Conservation (phyloP, 2,113 vertebrate genomes). For the Hucho hucho region DNA sequence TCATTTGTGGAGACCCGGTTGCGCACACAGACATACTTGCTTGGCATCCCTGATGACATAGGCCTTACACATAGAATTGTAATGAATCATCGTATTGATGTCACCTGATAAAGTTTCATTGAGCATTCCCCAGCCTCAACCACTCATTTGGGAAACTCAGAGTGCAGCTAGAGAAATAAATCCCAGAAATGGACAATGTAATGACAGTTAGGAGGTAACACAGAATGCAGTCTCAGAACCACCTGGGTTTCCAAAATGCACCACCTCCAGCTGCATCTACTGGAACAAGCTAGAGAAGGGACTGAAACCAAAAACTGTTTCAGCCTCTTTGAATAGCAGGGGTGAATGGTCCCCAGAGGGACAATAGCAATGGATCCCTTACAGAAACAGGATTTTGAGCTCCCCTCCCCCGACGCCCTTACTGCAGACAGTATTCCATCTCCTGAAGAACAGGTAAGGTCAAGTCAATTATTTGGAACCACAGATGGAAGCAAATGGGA, state of each 20-base stretch:
- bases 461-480: background rate
- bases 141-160: background rate
- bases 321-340: background rate
- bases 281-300: background rate
- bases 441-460: background rate
- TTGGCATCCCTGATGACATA: background rate
- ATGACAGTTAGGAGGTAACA: background rate
- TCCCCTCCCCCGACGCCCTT: background rate
- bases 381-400: background rate
- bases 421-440: background rate
- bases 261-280: background rate
- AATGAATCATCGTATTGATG: background rate
- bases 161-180: background rate
- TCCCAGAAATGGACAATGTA: background rate
- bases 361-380: slow-evolving; percentile 5
- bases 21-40: background rate
- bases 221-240: background rate
- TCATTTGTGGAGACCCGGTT: background rate
- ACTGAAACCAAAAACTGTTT: background rate
- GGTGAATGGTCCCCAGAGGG: slow-evolving; percentile 4
- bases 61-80: background rate
- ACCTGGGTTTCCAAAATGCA: background rate
- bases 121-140: background rate
- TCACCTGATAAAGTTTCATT: background rate
- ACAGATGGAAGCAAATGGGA: background rate